phyloP scores from a whole-genome alignment of 1,140 invertebrate species.

The Thalassaphorura encarpata region DNA sequence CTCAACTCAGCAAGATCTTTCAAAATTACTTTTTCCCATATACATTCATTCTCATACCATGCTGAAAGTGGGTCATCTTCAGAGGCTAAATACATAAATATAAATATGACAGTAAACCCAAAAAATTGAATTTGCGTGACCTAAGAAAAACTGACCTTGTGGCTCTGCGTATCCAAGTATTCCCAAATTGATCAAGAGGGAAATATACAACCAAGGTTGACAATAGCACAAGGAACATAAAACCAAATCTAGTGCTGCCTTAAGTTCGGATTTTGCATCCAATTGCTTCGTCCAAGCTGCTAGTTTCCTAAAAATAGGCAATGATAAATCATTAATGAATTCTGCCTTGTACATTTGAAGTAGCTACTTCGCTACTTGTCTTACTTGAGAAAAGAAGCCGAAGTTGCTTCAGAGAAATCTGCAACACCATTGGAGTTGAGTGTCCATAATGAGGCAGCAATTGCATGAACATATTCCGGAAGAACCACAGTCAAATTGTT shows the following conservation, averaged over 20 bases:
- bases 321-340: too few relatives aligned
- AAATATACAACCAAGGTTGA: constrained; percentile 59
- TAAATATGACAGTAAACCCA: too few relatives aligned
- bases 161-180: constrained; percentile 44
- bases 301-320: constrained; percentile 22
- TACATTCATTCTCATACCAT: constrained; percentile 16
- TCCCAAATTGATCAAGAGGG: constrained; percentile 60
- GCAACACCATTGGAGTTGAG: constrained; percentile 34
- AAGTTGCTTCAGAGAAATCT: constrained; percentile 21
- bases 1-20: background rate
- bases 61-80: constrained; percentile 4
- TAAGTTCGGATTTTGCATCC: constrained; percentile 48
- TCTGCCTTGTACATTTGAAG: background rate
- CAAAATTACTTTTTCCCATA: constrained; percentile 17
- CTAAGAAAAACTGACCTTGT: too few relatives aligned
- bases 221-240: constrained; percentile 76
- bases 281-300: constrained; percentile 20
- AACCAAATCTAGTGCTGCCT: constrained; percentile 64
- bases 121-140: background rate
- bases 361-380: background rate
- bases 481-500: constrained; percentile 5
- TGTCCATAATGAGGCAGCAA: constrained; percentile 24
- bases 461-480: constrained; percentile 30
- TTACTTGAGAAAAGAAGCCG: constrained; percentile 18
- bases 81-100: background rate